Conservation (phyloP, 2,113 vertebrate genomes). For the Lontra canadensis region DNA sequence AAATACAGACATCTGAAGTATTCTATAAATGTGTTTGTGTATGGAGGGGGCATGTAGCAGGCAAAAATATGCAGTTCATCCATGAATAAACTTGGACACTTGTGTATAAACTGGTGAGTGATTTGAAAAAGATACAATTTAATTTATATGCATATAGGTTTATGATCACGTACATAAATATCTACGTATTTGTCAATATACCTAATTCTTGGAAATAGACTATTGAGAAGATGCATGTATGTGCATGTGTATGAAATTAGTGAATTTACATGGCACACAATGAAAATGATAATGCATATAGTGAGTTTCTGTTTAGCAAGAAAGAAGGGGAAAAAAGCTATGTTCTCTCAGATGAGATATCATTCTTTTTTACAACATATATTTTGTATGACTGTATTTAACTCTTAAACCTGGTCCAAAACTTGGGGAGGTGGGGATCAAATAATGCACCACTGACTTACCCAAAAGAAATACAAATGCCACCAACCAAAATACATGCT, state of each 20-base stretch:
- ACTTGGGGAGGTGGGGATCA: not conserved
- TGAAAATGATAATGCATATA: not conserved
- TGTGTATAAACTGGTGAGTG: not conserved
- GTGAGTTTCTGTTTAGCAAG: not conserved
- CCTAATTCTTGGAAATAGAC: not conserved
- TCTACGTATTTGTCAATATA: not conserved
- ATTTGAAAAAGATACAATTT: not conserved
- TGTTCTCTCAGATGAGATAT: not conserved
- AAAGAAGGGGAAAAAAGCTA: not conserved
- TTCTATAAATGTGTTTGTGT: not conserved
- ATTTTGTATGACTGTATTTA: conserved; percentile 29
- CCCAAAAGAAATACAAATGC: not conserved
- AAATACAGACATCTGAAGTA: not conserved
- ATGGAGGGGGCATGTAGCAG: not conserved
- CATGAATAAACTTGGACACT: not conserved
- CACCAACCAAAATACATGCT: not conserved
- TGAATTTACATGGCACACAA: not conserved
- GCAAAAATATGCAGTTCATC: not conserved
- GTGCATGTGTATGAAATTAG: not conserved
- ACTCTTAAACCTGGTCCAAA: conserved; percentile 16
- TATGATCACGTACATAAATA: not conserved
- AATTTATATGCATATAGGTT: not conserved
- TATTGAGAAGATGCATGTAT: not conserved
- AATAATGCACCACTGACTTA: not conserved
- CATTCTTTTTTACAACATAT: not conserved